phyloP scores from a whole-genome alignment of 2,113 vertebrate genomes.

The Plectropomus leopardus region DNA sequence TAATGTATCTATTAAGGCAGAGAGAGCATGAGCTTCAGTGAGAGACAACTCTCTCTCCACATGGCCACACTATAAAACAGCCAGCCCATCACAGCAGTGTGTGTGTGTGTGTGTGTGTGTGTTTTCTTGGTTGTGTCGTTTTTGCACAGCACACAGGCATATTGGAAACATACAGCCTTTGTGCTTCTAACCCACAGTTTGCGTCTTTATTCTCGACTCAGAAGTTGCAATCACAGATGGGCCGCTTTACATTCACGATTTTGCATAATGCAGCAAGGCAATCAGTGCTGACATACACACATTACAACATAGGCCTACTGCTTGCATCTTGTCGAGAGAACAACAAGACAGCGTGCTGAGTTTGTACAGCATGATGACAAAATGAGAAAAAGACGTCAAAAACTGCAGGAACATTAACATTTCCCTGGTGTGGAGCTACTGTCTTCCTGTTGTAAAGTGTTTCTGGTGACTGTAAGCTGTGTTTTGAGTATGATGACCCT shows the following conservation, averaged over 20 bases:
- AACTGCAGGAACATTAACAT: conserved; percentile 43
- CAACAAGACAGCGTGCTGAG: conserved; percentile 27
- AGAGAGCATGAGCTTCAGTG: conserved; percentile 4
- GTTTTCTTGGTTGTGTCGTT: conserved; percentile 7
- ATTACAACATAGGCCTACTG: conserved; percentile 27
- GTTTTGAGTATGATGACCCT: conserved; percentile 67
- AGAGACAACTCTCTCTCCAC: conserved; percentile 33
- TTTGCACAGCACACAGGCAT: background rate
- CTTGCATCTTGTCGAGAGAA: conserved; percentile 16
- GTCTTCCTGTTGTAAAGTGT: conserved; percentile 66
- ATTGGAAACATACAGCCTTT: conserved; percentile 25
- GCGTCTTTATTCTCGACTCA: conserved; percentile 41
- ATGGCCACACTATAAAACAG: conserved; percentile 30
- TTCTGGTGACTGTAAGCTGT: conserved; percentile 44
- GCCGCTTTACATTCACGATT: conserved; percentile 37
- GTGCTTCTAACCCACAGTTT: conserved; percentile 35
- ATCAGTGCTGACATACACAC: conserved; percentile 46
- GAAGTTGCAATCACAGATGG: conserved; percentile 42
- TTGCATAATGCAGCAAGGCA: conserved; percentile 41
- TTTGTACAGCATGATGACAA: conserved; percentile 22
- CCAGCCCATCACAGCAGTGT: conserved; percentile 31
- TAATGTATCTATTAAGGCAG: conserved; percentile 9
- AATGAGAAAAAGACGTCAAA: conserved; percentile 39
- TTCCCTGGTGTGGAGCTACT: conserved; percentile 48
- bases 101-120: conserved; percentile 8